These are phyloP conservation scores for Actias luna DNA, from an alignment of 2,888 invertebrate species.

Conservation along the genomic window DNA sequence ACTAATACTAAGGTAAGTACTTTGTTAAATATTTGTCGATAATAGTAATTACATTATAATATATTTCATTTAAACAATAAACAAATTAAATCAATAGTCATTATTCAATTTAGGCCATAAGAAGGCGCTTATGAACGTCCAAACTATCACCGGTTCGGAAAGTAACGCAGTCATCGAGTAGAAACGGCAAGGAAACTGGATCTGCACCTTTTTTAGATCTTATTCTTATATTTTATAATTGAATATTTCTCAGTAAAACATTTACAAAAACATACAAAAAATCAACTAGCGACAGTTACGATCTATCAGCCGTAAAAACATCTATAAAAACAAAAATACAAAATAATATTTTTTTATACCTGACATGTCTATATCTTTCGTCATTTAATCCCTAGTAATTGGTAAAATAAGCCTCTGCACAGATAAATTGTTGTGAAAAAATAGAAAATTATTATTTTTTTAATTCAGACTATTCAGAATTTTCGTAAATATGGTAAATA, in stretches of 20 bases:
- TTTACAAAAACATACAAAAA: neutral
- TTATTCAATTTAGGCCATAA: too few species aligned
- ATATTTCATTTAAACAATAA: too few species aligned
- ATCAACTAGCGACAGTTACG: slow-evolving; percentile 17
- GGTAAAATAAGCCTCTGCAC: slow-evolving; percentile 25
- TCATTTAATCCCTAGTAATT: slow-evolving; percentile 34
- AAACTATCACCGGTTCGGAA: too few species aligned
- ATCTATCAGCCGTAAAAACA: slow-evolving; percentile 20
- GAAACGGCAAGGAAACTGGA: too few species aligned
- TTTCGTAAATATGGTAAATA: neutral
- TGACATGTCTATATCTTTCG: neutral
- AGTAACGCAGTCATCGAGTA: too few species aligned
- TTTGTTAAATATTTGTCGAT: too few species aligned
- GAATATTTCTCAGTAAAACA: neutral
- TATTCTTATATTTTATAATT: neutral
- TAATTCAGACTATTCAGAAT: neutral
- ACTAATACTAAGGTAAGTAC: too few species aligned
- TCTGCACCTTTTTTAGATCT: too few species aligned
- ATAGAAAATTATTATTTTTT: neutral
- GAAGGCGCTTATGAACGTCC: too few species aligned
- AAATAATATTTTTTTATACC: slow-evolving; percentile 15
- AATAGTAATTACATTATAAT: too few species aligned
- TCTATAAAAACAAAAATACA: slow-evolving; percentile 13
- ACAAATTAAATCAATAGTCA: too few species aligned
- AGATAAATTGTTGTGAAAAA: slow-evolving; percentile 1